phyloP scores from a whole-genome alignment of 2,113 vertebrate species.

The Neogale vison region DNA sequence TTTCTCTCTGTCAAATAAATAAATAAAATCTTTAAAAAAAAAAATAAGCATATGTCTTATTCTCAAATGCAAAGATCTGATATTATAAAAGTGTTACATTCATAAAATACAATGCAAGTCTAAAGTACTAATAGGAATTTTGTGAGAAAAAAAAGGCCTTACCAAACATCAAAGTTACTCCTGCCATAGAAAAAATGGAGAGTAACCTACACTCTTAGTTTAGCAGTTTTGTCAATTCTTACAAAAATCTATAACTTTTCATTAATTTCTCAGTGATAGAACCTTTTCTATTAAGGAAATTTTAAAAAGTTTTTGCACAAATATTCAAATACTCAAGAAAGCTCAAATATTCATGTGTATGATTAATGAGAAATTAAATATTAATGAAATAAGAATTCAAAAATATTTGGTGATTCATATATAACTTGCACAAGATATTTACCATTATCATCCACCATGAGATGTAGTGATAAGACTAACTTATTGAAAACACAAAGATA shows the following conservation, averaged over 20 bases:
- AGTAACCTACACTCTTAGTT: background rate
- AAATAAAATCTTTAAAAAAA: too few species aligned
- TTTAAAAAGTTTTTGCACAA: background rate
- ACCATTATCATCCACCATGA: background rate
- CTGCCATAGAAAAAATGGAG: background rate
- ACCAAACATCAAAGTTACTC: background rate
- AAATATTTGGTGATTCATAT: background rate
- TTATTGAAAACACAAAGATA: background rate
- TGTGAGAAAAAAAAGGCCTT: background rate
- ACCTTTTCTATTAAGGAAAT: background rate
- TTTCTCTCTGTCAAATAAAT: too few species aligned
- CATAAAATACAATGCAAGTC: background rate
- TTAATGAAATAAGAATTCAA: background rate
- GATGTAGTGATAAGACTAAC: background rate
- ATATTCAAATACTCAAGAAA: background rate
- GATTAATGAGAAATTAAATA: background rate
- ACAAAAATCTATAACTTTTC: background rate
- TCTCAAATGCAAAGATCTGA: background rate
- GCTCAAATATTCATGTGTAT: background rate
- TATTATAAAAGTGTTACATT: background rate
- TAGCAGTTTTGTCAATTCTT: background rate
- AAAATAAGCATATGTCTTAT: background rate
- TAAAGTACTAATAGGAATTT: background rate
- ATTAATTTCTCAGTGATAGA: background rate
- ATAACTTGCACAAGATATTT: background rate